Base-by-base conservation (phyloP, 2,888 invertebrate genomes). In the Lasioglossum morio region DNA sequence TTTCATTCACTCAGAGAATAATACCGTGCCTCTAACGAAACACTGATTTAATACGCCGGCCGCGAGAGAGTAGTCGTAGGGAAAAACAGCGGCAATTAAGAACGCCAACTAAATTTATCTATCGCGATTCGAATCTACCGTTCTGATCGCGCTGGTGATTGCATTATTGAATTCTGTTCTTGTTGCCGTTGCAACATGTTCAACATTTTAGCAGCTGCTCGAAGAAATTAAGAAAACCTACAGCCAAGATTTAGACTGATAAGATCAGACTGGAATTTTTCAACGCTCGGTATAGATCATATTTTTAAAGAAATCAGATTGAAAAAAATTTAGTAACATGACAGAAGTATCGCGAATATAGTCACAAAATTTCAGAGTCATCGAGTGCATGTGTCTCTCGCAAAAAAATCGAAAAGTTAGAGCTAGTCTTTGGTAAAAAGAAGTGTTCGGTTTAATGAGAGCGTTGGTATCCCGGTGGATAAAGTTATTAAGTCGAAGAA, bases 401-500 rank as follows among this genome's bases (percentile, higher is more conserved):
- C 0, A n/a, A n/a, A n/a, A 8, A n/a, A 53, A n/a, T 53, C 53
- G 53, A 23, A 53, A 23, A 53, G 8, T 48, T 23, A 4, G 53
- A 14, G 53, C 8, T 53, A 0, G n/a, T 23, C 8, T 23, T 23
- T 53, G 53, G 23, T n/a, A 23, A 10, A 53, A 53, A 10, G 53
- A 10, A 23, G 53, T n/a, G 53, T 23, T 57, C 57, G 57, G 10
- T 57, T n/a, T 57, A 57, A n/a, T n/a, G 66, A 66, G n/a, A 14
- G 30, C 57, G 46, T 66, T 34, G 4, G 19, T 66, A 40, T 57
- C 30, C 16, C 30, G 16, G 19, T 16, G 63, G 48, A 77, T 77
- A n/a, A 77, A 77, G 77, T 37, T n/a, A 77, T 77, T 69, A 70
- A 40, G 12, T 19, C 3, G 10, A 70, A 5, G 53, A 70, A 75